Conservation (phyloP, 2,888 invertebrate species). For the Crossocerus cetratus region DNA sequence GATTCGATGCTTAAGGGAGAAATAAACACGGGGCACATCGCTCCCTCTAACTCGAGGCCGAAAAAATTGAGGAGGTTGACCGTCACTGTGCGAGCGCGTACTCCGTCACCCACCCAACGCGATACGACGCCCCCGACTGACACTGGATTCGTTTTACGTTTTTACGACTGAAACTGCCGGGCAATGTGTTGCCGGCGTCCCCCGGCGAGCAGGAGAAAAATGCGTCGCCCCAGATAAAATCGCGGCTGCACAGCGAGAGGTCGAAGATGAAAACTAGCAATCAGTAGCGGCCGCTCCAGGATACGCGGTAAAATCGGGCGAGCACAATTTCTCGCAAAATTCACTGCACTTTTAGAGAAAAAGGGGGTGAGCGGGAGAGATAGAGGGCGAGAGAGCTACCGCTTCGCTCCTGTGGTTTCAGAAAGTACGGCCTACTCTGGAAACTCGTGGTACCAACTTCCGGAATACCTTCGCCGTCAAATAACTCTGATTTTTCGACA, state of each 20-base stretch:
- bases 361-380: too few species aligned
- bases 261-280: constrained; percentile 5
- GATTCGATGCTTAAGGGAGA: neutral
- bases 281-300: neutral
- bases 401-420: constrained; percentile 1
- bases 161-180: constrained; percentile 29
- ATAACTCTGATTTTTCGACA: constrained; percentile 27
- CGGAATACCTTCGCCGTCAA: neutral
- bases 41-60: constrained; percentile 26
- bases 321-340: constrained; percentile 31
- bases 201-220: constrained; percentile 17
- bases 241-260: neutral
- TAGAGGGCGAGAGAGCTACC: neutral
- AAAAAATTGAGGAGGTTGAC: constrained; percentile 26
- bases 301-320: constrained; percentile 4
- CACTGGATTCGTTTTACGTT: constrained; percentile 46
- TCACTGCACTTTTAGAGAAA: constrained; percentile 9
- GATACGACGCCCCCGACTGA: constrained; percentile 7
- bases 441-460: constrained; percentile 33
- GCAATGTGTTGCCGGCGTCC: neutral
- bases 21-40: neutral
- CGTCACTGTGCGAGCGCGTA: constrained; percentile 20
- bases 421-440: constrained; percentile 7
- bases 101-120: too few species aligned
- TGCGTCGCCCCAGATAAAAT: constrained; percentile 30